Evolutionary conservation across 2,888 invertebrate species (phyloP), one percentile per base, ranked within the genome.

Genomic region (Antheraea yamamai): DNA sequence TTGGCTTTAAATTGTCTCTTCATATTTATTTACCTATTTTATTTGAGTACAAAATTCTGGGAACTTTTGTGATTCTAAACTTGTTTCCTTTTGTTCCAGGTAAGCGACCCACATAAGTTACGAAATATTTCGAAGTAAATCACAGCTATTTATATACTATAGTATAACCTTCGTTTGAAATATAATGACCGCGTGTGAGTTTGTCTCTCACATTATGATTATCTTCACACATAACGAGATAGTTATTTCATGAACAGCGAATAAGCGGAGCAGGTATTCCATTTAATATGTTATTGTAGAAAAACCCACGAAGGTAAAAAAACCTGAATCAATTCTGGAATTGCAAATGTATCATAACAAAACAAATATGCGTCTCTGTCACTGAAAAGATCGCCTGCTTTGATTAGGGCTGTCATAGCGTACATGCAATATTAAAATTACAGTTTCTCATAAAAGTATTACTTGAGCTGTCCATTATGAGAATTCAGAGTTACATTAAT

Each of bases 71-170:
- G 23, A 20, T 35, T 35, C 20, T 70, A n/a, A 70, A n/a, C 7
- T 70, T 20, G 39, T 35, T 70, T 70, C 20, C 64, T 66, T 66
- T 70, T 20, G 39, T 70, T 70, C 39, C 70, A 70, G 70, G 70
- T 70, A 70, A 70, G 70, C 39, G 70, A 35, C 70, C 70, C n/a
- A 70, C 70, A 70, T 70, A 23, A 39, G 7, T 26, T 20, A 18
- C n/a, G 39, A 20, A 70, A 70, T 26, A 39, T 20, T 70, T 70
- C 70, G n/a, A 0, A 16, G 39, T 39, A 70, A 70, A 35, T 20
- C 70, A 39, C 70, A 16, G 16, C 18, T 52, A 16, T 52, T 52
- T 18, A 52, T 14, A 14, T 10, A 2, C 10, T 16, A 52, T 18
- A 52, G 18, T 18, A 52, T 16, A 16, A 52, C 1, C 16, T 52